Percentiles rank a stretch among this genome's conserved stretches.
These are phyloP conservation scores for Camelus dromedarius DNA, from an alignment of 2,113 vertebrate species.

Conservation along the genomic window DNA sequence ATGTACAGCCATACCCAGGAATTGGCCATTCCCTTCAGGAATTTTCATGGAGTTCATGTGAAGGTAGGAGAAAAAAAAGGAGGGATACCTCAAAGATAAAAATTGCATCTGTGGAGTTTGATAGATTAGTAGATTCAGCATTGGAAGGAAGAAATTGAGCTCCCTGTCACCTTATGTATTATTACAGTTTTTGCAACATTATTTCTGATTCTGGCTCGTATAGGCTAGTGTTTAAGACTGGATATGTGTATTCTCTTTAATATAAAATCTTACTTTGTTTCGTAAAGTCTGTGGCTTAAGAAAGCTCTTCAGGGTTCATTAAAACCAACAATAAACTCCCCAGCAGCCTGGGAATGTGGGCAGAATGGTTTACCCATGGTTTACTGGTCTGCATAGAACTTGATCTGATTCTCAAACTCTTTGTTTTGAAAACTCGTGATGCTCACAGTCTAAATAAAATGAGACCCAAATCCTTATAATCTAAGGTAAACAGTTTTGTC, in stretches of 20 bases:
- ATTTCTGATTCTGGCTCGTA: conserved; percentile 9
- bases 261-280: not conserved
- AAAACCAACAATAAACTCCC: not conserved
- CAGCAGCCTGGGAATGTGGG: not conserved
- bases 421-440: conserved; percentile 47
- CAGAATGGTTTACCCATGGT: not conserved
- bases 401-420: conserved; percentile 8
- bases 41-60: not conserved
- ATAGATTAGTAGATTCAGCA: not conserved
- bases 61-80: not conserved
- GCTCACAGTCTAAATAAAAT: conserved; percentile 65
- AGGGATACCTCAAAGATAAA: not conserved
- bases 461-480: conserved; percentile 69
- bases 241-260: conserved; percentile 1
- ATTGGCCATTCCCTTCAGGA: not conserved
- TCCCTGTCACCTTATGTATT: not conserved
- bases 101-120: not conserved
- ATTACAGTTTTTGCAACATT: not conserved
- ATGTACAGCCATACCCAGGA: not conserved
- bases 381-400: conserved; percentile 31
- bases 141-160: not conserved
- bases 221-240: not conserved
- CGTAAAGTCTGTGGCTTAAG: not conserved
- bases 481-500: conserved; percentile 67
- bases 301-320: conserved; percentile 23